Evolutionary conservation across 1,140 invertebrate species (phyloP).

Genomic region (Drosophila nannoptera): DNA sequence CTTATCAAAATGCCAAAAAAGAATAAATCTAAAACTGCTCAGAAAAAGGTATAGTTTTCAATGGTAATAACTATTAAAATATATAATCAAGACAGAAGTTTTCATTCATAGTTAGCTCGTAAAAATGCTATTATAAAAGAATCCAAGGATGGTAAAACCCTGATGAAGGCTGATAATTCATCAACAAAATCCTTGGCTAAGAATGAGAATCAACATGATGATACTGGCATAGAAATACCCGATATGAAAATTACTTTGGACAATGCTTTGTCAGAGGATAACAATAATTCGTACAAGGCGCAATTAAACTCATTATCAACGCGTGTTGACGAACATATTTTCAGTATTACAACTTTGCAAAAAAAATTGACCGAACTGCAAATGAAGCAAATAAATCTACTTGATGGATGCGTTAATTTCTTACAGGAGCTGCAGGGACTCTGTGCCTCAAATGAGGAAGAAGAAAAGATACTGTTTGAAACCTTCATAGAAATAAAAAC

Average conservation of each 20-base stretch:
- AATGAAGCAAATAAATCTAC: conserved; percentile 18
- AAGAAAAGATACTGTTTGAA: conserved; percentile 20
- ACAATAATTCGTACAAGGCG: conserved; percentile 11
- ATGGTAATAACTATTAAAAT: not conserved
- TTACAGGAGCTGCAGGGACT: conserved; percentile 30
- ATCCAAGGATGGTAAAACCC: not conserved
- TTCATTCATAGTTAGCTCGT: not conserved
- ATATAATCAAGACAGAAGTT: not conserved
- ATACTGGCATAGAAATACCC: not conserved
- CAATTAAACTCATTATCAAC: conserved; percentile 31
- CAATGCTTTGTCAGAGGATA: too few relatives aligned
- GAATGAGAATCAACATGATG: not conserved
- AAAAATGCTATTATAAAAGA: not conserved
- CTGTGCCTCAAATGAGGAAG: conserved; percentile 5
- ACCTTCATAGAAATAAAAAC: conserved; percentile 33
- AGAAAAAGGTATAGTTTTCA: conserved; percentile 19
- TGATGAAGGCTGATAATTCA: not conserved
- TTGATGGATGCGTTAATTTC: conserved; percentile 35
- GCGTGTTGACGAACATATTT: conserved; percentile 33
- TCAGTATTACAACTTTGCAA: conserved; percentile 24
- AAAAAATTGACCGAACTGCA: conserved; percentile 37
- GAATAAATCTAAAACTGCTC: conserved; percentile 20
- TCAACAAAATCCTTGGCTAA: too few relatives aligned
- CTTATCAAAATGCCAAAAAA: conserved; percentile 37
- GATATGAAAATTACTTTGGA: not conserved